phyloP scores from a whole-genome alignment of 2,888 invertebrate genomes.

The Hemithea aestivaria region DNA sequence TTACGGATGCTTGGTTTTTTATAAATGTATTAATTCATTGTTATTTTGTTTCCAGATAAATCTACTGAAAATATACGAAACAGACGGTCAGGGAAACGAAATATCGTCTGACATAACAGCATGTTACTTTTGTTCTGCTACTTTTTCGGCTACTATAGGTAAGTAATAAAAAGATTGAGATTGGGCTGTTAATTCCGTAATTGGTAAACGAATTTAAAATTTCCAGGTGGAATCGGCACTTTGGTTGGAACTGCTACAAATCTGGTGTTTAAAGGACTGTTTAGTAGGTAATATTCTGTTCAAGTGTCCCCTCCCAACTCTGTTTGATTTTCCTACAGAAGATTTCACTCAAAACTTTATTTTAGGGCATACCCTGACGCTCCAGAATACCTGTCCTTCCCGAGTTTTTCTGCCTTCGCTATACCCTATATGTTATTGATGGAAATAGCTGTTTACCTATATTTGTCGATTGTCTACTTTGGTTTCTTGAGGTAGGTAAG shows the following conservation, averaged over 20 bases:
- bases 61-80: slow-evolving; percentile 76
- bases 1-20: too few species aligned
- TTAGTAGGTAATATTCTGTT: slow-evolving; percentile 38
- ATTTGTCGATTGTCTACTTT: slow-evolving; percentile 42
- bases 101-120: slow-evolving; percentile 84
- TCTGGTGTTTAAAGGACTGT: slow-evolving; percentile 80
- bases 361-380: slow-evolving; percentile 78
- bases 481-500: slow-evolving; percentile 50
- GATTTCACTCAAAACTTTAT: too few species aligned
- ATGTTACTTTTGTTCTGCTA: slow-evolving; percentile 85
- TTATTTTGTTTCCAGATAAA: too few species aligned
- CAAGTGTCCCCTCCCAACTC: too few species aligned
- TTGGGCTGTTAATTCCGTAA: too few species aligned
- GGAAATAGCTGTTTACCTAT: slow-evolving; percentile 40
- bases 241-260: slow-evolving; percentile 87
- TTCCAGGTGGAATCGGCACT: slow-evolving; percentile 83
- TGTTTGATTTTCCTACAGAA: too few species aligned
- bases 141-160: slow-evolving; percentile 86
- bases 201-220: too few species aligned
- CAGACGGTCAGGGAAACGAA: slow-evolving; percentile 38
- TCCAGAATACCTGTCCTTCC: slow-evolving; percentile 69
- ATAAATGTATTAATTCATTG: too few species aligned
- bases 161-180: slow-evolving; percentile 16
- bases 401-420: slow-evolving; percentile 52
- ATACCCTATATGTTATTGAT: slow-evolving; percentile 54